Conservation (phyloP, 2,888 invertebrate species). For the Fragum whitleyi region DNA sequence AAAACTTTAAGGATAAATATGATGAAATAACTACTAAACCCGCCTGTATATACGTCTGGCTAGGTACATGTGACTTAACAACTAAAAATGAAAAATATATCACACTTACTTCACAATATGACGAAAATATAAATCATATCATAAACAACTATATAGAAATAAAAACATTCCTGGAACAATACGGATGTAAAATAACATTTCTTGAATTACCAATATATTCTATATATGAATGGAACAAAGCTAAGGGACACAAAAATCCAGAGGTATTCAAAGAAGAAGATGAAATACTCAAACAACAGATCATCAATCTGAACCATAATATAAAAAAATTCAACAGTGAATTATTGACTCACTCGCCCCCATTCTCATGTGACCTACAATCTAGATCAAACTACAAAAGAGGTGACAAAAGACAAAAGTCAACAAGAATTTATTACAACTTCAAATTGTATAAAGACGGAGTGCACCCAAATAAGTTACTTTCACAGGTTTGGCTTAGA, state of each 20-base stretch:
- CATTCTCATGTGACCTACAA: neutral
- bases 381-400: neutral
- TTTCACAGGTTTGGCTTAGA: neutral
- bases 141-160: neutral
- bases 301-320: neutral
- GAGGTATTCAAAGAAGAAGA: neutral
- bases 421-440: neutral
- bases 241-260: neutral
- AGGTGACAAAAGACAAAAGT: neutral
- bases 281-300: neutral
- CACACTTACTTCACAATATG: neutral
- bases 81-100: neutral
- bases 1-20: neutral
- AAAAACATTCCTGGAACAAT: neutral
- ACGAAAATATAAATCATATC: neutral
- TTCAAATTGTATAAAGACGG: neutral
- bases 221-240: neutral
- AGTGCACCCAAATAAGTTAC: neutral
- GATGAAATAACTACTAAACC: neutral
- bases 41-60: neutral
- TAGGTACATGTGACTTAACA: neutral
- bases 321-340: neutral
- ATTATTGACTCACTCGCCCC: neutral
- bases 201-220: neutral
- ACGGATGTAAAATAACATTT: neutral